Evolutionary conservation across 2,888 invertebrate genomes (phyloP).

Genomic region (Leptinotarsa juncta): DNA sequence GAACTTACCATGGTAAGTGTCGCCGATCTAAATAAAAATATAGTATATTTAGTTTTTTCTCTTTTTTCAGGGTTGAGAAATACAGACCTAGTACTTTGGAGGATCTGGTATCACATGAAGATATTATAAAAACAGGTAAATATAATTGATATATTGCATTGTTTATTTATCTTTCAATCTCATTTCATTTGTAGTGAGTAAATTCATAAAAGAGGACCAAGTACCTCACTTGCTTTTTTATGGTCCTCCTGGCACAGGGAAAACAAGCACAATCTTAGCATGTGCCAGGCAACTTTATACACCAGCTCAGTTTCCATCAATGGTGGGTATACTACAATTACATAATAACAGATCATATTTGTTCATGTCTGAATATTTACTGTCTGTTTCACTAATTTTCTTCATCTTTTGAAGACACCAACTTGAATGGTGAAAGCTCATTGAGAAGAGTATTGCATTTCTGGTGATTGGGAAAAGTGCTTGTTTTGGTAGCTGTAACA

Average conservation of each 20-base stretch:
- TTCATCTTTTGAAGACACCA: too few relatives aligned
- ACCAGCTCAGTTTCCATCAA: constrained; percentile 89
- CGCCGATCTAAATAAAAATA: background rate
- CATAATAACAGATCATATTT: too few relatives aligned
- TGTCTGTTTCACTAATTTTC: too few relatives aligned
- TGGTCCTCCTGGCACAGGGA: constrained; percentile 98
- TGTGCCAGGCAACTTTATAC: constrained; percentile 93
- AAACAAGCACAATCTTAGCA: constrained; percentile 97
- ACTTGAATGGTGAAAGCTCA: too few relatives aligned
- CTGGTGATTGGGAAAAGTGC: too few relatives aligned
- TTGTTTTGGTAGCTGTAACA: too few relatives aligned
- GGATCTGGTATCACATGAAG: constrained; percentile 96
- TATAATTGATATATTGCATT: background rate
- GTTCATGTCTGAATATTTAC: too few relatives aligned
- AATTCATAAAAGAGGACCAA: constrained; percentile 90
- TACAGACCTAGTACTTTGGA: constrained; percentile 92
- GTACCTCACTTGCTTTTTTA: constrained; percentile 97
- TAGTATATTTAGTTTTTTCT: constrained; percentile 16
- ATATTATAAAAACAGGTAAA: constrained; percentile 95
- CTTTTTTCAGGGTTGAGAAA: constrained; percentile 90
- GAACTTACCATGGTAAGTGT: constrained; percentile 17
- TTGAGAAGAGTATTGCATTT: too few relatives aligned
- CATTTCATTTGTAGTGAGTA: constrained; percentile 72
- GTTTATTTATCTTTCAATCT: background rate
- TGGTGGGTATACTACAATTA: constrained; percentile 71